Evolutionary conservation across 2,888 invertebrate species (phyloP), one percentile per base, ranked within the genome.

Genomic region (Ochropacha duplaris): DNA sequence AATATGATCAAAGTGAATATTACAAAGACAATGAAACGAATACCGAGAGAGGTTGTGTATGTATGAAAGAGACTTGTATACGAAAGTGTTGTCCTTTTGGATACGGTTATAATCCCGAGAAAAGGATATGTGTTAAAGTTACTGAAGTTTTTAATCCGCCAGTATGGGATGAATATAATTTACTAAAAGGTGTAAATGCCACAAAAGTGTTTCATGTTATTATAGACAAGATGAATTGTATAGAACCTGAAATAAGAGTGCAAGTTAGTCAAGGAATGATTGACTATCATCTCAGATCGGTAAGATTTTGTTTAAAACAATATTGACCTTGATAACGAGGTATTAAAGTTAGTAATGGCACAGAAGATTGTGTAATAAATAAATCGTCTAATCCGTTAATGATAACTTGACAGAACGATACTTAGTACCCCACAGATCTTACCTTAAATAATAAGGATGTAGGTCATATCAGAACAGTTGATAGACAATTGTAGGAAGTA

Each of bases 21-120:
- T 79, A 69, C 50, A 55, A 68, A 1, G 79, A 83, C 19, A 66
- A 68, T 6, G 60, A 58, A 0, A 78, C 68, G 0, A 64, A 73
- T 1, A 51, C 54, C 2, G 60, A 78, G 49, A 67, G 77, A 59
- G 84, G 80, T 0, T 88, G 86, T 66, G 54, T 81, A 1, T 85
- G 84, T 56, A 61, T 59, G 11, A 83, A 84, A 39, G 66, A 77
- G 49, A 60, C 44, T 0, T 89, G 86, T 60, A 52, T 82, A 0
- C 60, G 74, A 5, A 90, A 89, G 60, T 90, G 90, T 49, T 90
- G 90, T 55, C 83, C 81, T 0, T 58, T 69, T 0, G 88, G 87
- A 0, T 62, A 64, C n/a, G 83, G 69, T 0, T 82, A 80, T 50
- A 22, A 78, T 11, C n/a, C 6, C 0, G 12, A 5, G 0, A 50